Evolutionary conservation across 2,888 invertebrate species (phyloP).

Genomic region (Ptychoptera albimana): DNA sequence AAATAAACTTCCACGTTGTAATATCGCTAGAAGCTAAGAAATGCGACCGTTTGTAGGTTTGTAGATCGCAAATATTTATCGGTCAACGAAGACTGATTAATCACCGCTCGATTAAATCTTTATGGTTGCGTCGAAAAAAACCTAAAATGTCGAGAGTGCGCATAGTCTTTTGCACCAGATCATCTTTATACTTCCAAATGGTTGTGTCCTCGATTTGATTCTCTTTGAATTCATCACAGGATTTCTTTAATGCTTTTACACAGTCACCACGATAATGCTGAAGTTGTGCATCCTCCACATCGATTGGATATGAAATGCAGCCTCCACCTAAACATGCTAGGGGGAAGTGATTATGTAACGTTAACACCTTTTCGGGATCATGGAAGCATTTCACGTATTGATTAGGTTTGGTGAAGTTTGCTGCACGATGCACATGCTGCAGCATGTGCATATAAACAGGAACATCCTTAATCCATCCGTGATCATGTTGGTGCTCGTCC

Average conservation of each 20-base stretch:
- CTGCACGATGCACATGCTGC: constrained; percentile 78
- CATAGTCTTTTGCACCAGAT: constrained; percentile 52
- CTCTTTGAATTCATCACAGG: constrained; percentile 66
- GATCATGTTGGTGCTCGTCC: constrained; percentile 66
- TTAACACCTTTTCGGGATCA: constrained; percentile 74
- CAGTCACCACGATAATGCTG: constrained; percentile 92
- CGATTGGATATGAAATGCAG: constrained; percentile 72
- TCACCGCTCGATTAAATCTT: constrained; percentile 1
- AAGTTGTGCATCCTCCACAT: constrained; percentile 67
- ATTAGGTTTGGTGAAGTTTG: constrained; percentile 83
- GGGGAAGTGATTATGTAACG: constrained; percentile 86
- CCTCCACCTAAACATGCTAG: constrained; percentile 70
- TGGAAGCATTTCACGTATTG: constrained; percentile 91
- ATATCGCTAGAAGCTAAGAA: no score
- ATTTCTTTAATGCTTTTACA: constrained; percentile 70
- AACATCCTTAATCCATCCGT: constrained; percentile 63
- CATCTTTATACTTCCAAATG: constrained; percentile 75
- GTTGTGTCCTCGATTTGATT: constrained; percentile 70
- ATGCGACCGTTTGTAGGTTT: no score
- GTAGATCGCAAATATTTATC: no score
- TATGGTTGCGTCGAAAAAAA: constrained; percentile 29
- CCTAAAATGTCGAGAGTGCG: constrained; percentile 54
- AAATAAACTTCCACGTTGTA: no score
- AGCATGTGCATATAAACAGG: constrained; percentile 87
- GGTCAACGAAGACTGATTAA: neutral